phyloP scores from a whole-genome alignment of 2,888 invertebrate genomes.

The Aphrophora alni region DNA sequence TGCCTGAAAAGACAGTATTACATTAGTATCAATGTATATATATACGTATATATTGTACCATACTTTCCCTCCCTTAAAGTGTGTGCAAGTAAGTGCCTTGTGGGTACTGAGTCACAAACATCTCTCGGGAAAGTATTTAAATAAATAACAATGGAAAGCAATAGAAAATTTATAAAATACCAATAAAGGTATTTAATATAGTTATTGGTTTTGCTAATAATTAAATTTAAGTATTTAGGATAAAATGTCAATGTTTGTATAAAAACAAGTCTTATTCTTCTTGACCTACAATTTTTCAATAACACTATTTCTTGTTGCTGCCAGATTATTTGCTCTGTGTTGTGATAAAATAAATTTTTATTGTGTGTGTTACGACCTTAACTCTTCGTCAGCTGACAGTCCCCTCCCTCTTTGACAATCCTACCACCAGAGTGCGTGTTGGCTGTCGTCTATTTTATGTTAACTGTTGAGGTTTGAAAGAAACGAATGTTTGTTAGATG shows the following conservation, averaged over 20 bases:
- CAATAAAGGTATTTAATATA: constrained; percentile 33
- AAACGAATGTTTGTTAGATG: constrained; percentile 2
- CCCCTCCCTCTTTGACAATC: constrained; percentile 28
- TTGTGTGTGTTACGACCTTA: constrained; percentile 31
- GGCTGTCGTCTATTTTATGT: constrained; percentile 31
- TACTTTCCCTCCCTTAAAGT: constrained; percentile 15
- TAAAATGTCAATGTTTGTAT: constrained; percentile 43
- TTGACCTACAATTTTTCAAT: constrained; percentile 34
- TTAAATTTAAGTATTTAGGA: constrained; percentile 35
- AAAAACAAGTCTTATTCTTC: constrained; percentile 37
- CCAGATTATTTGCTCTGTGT: constrained; percentile 43
- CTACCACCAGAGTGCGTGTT: constrained; percentile 6
- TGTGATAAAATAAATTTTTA: constrained; percentile 41
- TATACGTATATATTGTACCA: constrained; percentile 16
- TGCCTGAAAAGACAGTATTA: constrained; percentile 37
- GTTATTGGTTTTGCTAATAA: constrained; percentile 40
- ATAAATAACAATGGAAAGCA: constrained; percentile 42
- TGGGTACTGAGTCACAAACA: constrained; percentile 35
- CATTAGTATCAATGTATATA: constrained; percentile 33
- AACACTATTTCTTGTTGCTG: constrained; percentile 41
- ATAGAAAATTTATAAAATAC: constrained; percentile 39
- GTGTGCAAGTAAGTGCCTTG: constrained; percentile 40
- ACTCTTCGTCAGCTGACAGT: constrained; percentile 37
- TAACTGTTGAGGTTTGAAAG: constrained; percentile 25
- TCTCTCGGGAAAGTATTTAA: constrained; percentile 36